Evolutionary conservation across 2,888 invertebrate species (phyloP), one percentile per base, ranked within the genome.

Genomic region (Aquatica leii): DNA sequence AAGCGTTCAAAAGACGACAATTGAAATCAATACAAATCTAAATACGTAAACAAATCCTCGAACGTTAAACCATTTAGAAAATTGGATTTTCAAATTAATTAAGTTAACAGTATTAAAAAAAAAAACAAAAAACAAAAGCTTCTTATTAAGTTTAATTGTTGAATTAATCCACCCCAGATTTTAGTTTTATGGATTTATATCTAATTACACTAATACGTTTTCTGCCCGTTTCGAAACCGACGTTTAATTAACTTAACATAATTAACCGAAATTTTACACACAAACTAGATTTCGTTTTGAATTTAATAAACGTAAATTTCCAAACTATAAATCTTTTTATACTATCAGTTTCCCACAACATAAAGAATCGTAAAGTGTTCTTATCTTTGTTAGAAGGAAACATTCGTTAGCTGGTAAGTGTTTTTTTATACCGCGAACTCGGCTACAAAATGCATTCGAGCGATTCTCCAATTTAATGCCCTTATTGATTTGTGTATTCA

Each of bases 351-450:
- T 50, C 31, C 12, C 50, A 21, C 48, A 34, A 34, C 31, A 34
- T 50, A 48, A 21, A 20, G 48, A 20, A 20, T n/a, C 48, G 14
- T 48, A 50, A 50, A 50, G 50, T 50, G 50, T 50, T 50, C 50
- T 50, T 50, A 50, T 50, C 50, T 24, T 17, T 15, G 31, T 50
- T 50, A 34, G 31, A 24, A 34, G 50, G 34, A 50, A 31, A 50
- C 50, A 50, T 50, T 50, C 54, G 34, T 54, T 54, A 54, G 9
- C 11, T 40, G 21, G 41, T 54, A 41, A 54, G 41, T 54, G 40
- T 54, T 54, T 54, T 52, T 54, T 54, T 54, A 54, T 41, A 41
- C 41, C 41, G 12, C 4, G 21, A 50, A 17, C 12, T 21, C 54
- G 54, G 41, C 12, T 41, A 14, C 41, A 20, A 54, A 54, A 41